phyloP scores from a whole-genome alignment of 2,113 vertebrate species.

The Muntiacus muntjak region DNA sequence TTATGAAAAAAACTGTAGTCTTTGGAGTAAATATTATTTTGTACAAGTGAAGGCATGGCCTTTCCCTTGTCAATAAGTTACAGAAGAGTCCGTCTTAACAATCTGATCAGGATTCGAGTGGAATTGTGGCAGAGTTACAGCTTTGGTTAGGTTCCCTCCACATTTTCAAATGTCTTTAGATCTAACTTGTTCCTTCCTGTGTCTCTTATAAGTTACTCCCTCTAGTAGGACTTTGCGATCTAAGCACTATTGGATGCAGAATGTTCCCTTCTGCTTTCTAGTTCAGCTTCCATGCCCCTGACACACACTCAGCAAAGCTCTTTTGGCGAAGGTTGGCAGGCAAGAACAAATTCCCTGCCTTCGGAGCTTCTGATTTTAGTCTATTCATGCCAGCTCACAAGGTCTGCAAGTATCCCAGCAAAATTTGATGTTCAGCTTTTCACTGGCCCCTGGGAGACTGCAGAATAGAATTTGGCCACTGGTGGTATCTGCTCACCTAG shows the following conservation, averaged over 20 bases:
- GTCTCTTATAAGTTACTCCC: no score
- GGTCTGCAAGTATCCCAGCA: background rate
- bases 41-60: background rate
- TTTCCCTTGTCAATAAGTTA: background rate
- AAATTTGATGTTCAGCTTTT: background rate
- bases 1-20: background rate
- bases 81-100: fast-evolving
- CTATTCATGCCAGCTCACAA: background rate
- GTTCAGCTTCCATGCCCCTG: background rate
- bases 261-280: background rate
- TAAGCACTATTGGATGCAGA: background rate
- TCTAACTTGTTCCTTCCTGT: background rate
- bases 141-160: background rate
- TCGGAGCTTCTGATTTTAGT: background rate
- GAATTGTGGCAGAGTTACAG: background rate
- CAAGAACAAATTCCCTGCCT: background rate
- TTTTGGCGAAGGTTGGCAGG: background rate
- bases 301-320: background rate
- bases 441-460: background rate
- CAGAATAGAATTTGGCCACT: background rate
- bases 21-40: background rate
- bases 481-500: background rate
- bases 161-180: background rate
- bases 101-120: background rate
- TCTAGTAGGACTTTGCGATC: background rate